A percentile compares a stretch with the other conserved stretches of the same genome.
phyloP scores from a whole-genome alignment of 2,888 invertebrate species.

The Pammene aurita region DNA sequence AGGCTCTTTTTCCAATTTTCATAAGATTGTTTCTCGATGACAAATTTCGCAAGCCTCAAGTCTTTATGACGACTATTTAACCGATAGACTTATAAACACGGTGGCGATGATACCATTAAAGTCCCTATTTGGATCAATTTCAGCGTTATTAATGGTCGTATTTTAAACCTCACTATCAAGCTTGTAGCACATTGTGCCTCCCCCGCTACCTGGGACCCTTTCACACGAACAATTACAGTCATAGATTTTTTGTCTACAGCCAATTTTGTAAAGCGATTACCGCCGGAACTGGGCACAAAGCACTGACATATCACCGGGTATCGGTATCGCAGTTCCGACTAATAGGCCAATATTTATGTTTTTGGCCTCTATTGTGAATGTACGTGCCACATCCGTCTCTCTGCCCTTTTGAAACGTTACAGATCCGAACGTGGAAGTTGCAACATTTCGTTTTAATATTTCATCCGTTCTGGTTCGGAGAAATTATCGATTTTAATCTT shows the following conservation, averaged over 20 bases:
- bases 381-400: constrained; percentile 65
- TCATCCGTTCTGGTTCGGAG: constrained; percentile 1
- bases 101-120: constrained; percentile 58
- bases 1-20: no score
- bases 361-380: constrained; percentile 73
- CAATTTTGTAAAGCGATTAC: constrained; percentile 72
- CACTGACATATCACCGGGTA: constrained; percentile 71
- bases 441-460: constrained; percentile 7
- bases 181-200: constrained; percentile 60
- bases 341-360: constrained; percentile 76
- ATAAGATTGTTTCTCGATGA: no score
- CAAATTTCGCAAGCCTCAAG: not conserved
- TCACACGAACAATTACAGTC: constrained; percentile 64
- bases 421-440: constrained; percentile 21
- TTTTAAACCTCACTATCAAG: constrained; percentile 59
- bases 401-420: constrained; percentile 49
- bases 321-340: constrained; percentile 79
- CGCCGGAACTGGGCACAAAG: constrained; percentile 77
- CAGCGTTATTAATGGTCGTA: constrained; percentile 62
- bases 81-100: constrained; percentile 29
- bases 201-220: constrained; percentile 74
- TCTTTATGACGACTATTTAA: no score
- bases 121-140: constrained; percentile 62
- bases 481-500: not conserved
- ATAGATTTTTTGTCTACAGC: constrained; percentile 62